Percentiles rank a stretch among this genome's conserved stretches.
Evolutionary conservation across 2,113 vertebrate species (phyloP).

Genomic region (Etheostoma cragini): DNA sequence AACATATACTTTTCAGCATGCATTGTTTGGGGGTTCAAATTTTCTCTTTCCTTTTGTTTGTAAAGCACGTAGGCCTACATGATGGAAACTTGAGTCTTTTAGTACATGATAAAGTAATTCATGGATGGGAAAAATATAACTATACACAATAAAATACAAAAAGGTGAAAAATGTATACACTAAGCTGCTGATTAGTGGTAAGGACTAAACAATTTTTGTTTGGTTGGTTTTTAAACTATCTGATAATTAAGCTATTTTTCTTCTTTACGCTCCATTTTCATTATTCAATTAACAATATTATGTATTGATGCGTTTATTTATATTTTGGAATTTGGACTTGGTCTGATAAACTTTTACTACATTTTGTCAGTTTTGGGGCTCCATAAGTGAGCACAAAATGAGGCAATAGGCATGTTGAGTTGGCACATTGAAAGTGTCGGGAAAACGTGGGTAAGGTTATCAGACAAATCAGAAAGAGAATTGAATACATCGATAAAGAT

Average conservation of each 20-base stretch:
- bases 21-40: background rate
- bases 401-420: background rate
- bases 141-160: background rate
- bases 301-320: background rate
- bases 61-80: background rate
- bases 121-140: background rate
- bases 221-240: background rate
- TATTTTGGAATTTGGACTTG: constrained; percentile 1
- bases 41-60: background rate
- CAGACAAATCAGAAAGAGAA: background rate
- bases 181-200: background rate
- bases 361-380: no score
- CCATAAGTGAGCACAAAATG: background rate
- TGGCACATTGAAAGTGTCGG: background rate
- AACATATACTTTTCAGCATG: background rate
- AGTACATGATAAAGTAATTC: background rate
- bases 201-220: background rate
- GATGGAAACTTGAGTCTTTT: background rate
- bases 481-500: background rate
- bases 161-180: background rate
- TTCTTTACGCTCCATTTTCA: background rate
- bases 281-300: background rate
- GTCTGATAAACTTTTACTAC: background rate
- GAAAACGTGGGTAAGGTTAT: background rate
- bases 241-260: background rate